These are phyloP conservation scores for Seira musarum DNA, from an alignment of 2,888 invertebrate species.

Conservation along the genomic window DNA sequence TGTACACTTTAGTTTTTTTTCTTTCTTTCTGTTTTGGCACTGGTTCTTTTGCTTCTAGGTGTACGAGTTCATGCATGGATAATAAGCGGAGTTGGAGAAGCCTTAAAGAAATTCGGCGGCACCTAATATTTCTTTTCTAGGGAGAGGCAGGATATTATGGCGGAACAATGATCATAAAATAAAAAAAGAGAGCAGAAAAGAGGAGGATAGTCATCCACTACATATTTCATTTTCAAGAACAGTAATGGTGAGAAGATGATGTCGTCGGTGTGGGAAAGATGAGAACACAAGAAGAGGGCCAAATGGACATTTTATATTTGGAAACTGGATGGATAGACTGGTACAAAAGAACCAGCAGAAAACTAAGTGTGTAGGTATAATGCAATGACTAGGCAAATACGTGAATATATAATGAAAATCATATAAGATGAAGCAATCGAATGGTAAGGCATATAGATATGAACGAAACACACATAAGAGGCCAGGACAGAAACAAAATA, in stretches of 20 bases:
- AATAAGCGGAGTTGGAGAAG: slow-evolving; percentile 5
- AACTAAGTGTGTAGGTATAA: not conserved
- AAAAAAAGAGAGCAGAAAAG: slow-evolving; percentile 9
- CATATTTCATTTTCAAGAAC: slow-evolving; percentile 8
- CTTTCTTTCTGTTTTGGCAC: slow-evolving; percentile 26
- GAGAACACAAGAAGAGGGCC: slow-evolving; percentile 5
- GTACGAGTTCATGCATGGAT: slow-evolving; percentile 10
- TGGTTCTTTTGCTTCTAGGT: slow-evolving; percentile 12
- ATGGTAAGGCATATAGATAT: not conserved
- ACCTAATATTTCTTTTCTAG: slow-evolving; percentile 22
- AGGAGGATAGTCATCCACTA: slow-evolving; percentile 1
- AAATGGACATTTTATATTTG: not conserved
- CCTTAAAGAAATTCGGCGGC: slow-evolving; percentile 17
- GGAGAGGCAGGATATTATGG: slow-evolving; percentile 10
- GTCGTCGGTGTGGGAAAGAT: slow-evolving; percentile 8
- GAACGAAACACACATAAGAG: not conserved
- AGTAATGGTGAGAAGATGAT: slow-evolving; percentile 8
- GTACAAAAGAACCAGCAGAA: not conserved
- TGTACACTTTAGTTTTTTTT: slow-evolving; percentile 43
- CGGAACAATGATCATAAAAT: slow-evolving; percentile 15
- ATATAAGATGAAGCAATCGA: not conserved
- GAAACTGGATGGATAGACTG: not conserved
- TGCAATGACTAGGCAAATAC: slow-evolving; percentile 9
- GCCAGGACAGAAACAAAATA: not conserved
- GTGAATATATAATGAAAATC: slow-evolving; percentile 5